Conservation (phyloP, 2,113 vertebrate genomes). For the Naja naja region DNA sequence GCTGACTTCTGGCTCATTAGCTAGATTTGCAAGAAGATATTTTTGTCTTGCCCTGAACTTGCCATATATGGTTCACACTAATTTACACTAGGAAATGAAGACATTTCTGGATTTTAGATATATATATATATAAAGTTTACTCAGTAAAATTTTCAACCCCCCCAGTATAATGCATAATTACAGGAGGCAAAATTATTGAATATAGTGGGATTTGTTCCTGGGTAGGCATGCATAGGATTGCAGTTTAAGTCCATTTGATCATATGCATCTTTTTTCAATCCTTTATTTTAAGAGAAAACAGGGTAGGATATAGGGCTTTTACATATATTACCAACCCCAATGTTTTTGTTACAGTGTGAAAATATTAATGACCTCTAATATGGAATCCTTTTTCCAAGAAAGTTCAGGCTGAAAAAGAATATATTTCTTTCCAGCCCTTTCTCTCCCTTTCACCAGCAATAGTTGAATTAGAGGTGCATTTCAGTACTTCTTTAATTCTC, state of each 20-base stretch:
- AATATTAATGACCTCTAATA: constrained; percentile 24
- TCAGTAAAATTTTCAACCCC: too few species aligned
- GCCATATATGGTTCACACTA: not conserved
- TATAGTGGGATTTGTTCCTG: not conserved
- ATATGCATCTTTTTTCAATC: not conserved
- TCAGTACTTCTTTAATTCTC: constrained; percentile 31
- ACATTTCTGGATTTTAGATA: not conserved
- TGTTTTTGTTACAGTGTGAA: constrained; percentile 21
- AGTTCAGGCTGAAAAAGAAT: constrained; percentile 28
- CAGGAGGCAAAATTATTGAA: not conserved
- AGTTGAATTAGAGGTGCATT: constrained; percentile 33
- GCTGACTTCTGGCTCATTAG: not conserved
- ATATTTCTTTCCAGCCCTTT: not conserved
- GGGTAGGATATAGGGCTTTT: not conserved
- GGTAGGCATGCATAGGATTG: not conserved
- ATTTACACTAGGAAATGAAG: not conserved
- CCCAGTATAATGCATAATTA: not conserved
- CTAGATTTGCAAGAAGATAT: not conserved
- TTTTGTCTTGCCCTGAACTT: not conserved
- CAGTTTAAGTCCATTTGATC: not conserved
- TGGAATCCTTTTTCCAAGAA: not conserved
- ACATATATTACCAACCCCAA: not conserved
- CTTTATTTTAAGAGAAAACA: not conserved
- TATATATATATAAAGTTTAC: too few species aligned
- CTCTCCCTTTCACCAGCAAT: constrained; percentile 14